These are phyloP conservation scores for Colistium nudipinnis DNA, from an alignment of 2,113 vertebrate genomes.

Conservation along the genomic window DNA sequence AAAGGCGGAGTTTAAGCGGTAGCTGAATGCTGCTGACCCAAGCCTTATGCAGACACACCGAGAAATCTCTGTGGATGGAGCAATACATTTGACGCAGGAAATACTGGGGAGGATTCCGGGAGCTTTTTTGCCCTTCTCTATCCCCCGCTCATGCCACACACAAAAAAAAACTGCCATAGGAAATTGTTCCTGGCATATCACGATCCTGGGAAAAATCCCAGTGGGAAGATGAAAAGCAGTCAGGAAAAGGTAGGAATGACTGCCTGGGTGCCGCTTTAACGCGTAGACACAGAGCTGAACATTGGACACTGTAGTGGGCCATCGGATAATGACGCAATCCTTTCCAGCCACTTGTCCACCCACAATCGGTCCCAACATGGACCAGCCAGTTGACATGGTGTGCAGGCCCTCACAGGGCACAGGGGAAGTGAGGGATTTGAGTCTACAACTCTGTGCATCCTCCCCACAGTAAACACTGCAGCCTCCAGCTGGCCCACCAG, in stretches of 20 bases:
- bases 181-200: background rate
- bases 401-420: slow-evolving; percentile 38
- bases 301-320: slow-evolving; percentile 10
- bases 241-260: background rate
- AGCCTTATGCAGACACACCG: slow-evolving; percentile 37
- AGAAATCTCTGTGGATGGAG: slow-evolving; percentile 15
- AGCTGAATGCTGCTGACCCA: slow-evolving; percentile 16
- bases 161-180: background rate
- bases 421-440: slow-evolving; percentile 72
- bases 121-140: too few relatives aligned
- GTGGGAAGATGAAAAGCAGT: background rate
- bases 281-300: slow-evolving; percentile 24
- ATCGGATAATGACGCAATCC: slow-evolving; percentile 9
- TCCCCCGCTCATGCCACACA: too few relatives aligned
- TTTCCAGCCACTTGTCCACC: slow-evolving; percentile 15
- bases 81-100: slow-evolving; percentile 12
- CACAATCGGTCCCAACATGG: slow-evolving; percentile 20
- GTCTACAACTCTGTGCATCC: slow-evolving; percentile 61
- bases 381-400: slow-evolving; percentile 32
- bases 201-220: background rate
- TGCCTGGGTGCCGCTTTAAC: slow-evolving; percentile 15
- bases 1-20: slow-evolving; percentile 20
- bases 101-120: background rate
- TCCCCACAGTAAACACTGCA: slow-evolving; percentile 63
- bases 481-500: slow-evolving; percentile 40